Conservation (phyloP, 35 echinoderm and acorn worm species). For the Apostichopus parvimensis region DNA sequence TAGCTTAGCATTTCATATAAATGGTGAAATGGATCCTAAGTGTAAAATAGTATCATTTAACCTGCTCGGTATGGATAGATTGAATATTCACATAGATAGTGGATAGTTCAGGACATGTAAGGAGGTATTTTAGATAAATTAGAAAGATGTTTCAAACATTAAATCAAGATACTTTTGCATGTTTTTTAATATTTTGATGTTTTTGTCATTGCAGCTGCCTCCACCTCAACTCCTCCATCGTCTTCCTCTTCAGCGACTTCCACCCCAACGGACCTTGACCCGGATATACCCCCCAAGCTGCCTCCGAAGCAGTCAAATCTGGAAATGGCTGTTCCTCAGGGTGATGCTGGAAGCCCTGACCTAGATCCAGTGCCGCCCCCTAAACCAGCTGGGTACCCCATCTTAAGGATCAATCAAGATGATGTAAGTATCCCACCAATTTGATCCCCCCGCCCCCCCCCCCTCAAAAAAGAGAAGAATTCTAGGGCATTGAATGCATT, state of each 20-base stretch:
- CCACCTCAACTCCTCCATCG: constrained; percentile 40
- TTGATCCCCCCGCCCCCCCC: too few relatives aligned
- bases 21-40: too few relatives aligned
- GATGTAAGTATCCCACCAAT: constrained; percentile 18
- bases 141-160: too few relatives aligned
- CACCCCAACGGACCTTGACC: constrained; percentile 64
- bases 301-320: constrained; percentile 78
- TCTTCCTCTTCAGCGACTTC: constrained; percentile 60
- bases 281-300: constrained; percentile 82
- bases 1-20: too few relatives aligned
- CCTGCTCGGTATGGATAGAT: too few relatives aligned
- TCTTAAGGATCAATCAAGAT: constrained; percentile 37
- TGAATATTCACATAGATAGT: too few relatives aligned
- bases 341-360: constrained; percentile 22
- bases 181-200: neutral
- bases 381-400: constrained; percentile 37
- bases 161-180: too few relatives aligned
- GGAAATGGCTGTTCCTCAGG: constrained; percentile 28
- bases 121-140: too few relatives aligned
- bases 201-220: constrained; percentile 17
- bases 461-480: too few relatives aligned
- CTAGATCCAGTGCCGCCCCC: constrained; percentile 15
- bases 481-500: too few relatives aligned
- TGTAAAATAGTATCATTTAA: too few relatives aligned
- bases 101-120: too few relatives aligned